Conservation (phyloP, 2,113 vertebrate species). For the Sinocyclocheilus anophthalmus region DNA sequence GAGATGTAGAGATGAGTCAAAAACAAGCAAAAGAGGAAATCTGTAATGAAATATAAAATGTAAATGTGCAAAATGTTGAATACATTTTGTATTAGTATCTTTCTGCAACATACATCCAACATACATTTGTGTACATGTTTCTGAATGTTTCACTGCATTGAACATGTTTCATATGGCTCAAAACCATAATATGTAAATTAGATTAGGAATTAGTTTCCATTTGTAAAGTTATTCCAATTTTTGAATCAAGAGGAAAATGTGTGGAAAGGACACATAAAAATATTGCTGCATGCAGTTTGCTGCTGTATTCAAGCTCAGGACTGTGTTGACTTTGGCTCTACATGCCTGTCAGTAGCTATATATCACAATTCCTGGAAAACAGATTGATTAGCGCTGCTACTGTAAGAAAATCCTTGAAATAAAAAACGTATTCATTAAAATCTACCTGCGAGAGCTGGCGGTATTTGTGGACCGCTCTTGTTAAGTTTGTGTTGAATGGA, state of each 20-base stretch:
- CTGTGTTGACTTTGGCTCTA: constrained; percentile 47
- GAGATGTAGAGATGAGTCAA: not conserved
- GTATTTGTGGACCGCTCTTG: not conserved
- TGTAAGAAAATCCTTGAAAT: not conserved
- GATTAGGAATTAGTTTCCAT: constrained; percentile 8
- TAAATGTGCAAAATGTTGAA: no score
- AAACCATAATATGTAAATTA: not conserved
- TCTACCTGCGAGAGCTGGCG: not conserved
- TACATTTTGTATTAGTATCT: no score
- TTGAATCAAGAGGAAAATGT: not conserved
- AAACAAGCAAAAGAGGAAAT: not conserved
- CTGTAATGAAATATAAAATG: not conserved
- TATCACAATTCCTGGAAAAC: constrained; percentile 31
- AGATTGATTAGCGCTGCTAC: constrained; percentile 19
- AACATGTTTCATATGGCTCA: not conserved
- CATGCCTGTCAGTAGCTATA: not conserved
- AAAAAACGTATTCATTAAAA: constrained; percentile 7
- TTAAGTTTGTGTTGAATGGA: constrained; percentile 25
- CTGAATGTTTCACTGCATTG: not conserved
- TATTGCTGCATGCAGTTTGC: not conserved
- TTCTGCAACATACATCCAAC: no score
- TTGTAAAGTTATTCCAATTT: not conserved
- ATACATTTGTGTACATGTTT: not conserved
- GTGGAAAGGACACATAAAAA: constrained; percentile 4
- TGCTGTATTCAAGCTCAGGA: not conserved